Base-by-base conservation (phyloP, 2,113 vertebrate genomes). In the Panurus biarmicus region DNA sequence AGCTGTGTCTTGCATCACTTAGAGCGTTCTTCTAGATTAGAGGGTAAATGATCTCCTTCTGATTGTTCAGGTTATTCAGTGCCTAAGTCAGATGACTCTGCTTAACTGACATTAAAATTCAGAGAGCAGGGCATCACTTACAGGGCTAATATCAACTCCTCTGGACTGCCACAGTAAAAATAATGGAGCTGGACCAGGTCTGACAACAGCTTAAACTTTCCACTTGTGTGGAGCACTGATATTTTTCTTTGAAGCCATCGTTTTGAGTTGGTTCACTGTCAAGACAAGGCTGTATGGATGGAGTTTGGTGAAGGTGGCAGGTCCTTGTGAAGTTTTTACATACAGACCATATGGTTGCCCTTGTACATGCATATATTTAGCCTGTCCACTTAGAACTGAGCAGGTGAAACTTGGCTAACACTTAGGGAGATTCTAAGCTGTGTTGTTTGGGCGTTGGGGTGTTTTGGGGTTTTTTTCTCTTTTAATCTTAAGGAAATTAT, bases 401-500 rank as follows among this genome's bases (percentile, higher is more conserved):
- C 57, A 40, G 36, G 26, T 78, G 35, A 67, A 75, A 77, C 65
- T 62, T 47, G 10, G 36, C 40, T 72, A 29, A 60, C 62, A 33
- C 21, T 51, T 29, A 47, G 24, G 51, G 38, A 72, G 36, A 93
- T 78, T 44, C 73, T 91, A 67, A 90, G 22, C 44, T 75, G 48
- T 64, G 70, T 56, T 67, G 61, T 87, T 90, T 79, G 48, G 62
- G 36, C 0, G 3, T 57, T 83, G 57, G 38, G 28, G 2, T 4
- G 31, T 24, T 9, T 2, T 11, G 56, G 14, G 11, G 12, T 35
- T 17, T 29, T n/a, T 48, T n/a, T 23, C 2, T 44, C 51, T 81
- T 89, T 77, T 94, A 80, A 96, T 86, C 51, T 65, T 82, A 56
- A 74, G 51, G 33, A 82, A 85, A 89, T 82, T 78, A 71, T 77